phyloP scores from a whole-genome alignment of 2,797 vertebrate species.

The Rhinogobio ventralis region DNA sequence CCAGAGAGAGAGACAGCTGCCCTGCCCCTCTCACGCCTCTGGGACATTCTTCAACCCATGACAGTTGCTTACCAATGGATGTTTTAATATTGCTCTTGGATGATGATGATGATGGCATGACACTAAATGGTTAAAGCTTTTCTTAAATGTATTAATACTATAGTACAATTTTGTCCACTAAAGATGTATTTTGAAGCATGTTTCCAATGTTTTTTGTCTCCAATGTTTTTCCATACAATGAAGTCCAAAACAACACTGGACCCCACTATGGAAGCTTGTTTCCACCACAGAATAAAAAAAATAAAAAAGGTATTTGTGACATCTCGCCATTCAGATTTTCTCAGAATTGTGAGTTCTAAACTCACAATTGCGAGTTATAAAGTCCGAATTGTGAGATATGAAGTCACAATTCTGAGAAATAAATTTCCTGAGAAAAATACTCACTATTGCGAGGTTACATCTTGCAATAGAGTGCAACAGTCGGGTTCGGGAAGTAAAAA shows the following conservation, averaged over 20 bases:
- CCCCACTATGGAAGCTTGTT: neutral
- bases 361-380: neutral
- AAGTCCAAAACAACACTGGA: neutral
- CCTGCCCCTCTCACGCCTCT: slow-evolving; percentile 31
- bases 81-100: slow-evolving; percentile 21
- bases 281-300: neutral
- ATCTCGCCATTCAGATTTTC: neutral
- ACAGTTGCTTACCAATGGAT: neutral
- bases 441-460: neutral
- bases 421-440: no score
- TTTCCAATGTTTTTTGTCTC: neutral
- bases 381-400: neutral
- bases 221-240: neutral
- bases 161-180: neutral
- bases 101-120: neutral
- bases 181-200: neutral
- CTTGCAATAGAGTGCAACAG: neutral
- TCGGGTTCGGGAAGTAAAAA: neutral
- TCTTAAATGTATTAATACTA: neutral
- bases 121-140: neutral
- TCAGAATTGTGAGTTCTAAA: no score
- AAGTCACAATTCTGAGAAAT: neutral
- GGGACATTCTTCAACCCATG: slow-evolving; percentile 22
- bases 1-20: slow-evolving; percentile 34
- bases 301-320: neutral